A percentile compares a stretch with the other conserved stretches of the same genome.
phyloP scores from a whole-genome alignment of 2,113 vertebrate genomes.

The Larimichthys polyactis region DNA sequence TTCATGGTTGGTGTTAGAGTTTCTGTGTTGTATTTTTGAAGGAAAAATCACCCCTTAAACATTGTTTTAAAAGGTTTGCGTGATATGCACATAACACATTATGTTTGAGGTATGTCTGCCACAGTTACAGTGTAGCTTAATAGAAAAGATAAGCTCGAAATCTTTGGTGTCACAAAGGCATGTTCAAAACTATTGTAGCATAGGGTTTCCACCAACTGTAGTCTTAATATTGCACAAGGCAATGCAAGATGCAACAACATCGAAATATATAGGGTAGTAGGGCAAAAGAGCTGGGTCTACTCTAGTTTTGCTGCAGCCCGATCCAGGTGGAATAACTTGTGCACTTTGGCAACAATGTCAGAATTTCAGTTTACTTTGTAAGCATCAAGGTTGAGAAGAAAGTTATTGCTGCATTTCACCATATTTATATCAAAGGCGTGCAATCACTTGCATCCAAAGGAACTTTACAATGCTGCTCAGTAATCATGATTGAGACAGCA shows the following conservation, averaged over 20 bases:
- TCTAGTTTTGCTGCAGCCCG: not conserved
- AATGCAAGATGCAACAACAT: not conserved
- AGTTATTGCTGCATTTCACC: not conserved
- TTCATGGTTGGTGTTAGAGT: constrained; percentile 15
- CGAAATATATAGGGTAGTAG: not conserved
- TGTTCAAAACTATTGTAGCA: no score
- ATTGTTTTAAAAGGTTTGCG: not conserved
- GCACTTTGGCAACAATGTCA: not conserved
- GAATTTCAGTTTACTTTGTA: not conserved
- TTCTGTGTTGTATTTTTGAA: constrained; percentile 4
- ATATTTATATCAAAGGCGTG: constrained; percentile 10
- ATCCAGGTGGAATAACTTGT: not conserved
- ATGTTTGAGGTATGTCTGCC: not conserved
- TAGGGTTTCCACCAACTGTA: not conserved
- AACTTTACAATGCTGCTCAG: constrained; percentile 14
- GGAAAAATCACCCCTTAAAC: not conserved
- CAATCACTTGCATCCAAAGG: not conserved
- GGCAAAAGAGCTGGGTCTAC: not conserved
- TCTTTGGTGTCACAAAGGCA: not conserved
- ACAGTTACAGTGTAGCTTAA: not conserved
- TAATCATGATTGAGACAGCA: constrained; percentile 19
- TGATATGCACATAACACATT: not conserved
- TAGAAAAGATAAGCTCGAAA: not conserved
- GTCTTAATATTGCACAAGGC: not conserved
- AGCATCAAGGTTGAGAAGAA: not conserved